Evolutionary conservation across 2,888 invertebrate genomes (phyloP), one percentile per base, ranked within the genome.

Genomic region (Cerceris rybyensis): DNA sequence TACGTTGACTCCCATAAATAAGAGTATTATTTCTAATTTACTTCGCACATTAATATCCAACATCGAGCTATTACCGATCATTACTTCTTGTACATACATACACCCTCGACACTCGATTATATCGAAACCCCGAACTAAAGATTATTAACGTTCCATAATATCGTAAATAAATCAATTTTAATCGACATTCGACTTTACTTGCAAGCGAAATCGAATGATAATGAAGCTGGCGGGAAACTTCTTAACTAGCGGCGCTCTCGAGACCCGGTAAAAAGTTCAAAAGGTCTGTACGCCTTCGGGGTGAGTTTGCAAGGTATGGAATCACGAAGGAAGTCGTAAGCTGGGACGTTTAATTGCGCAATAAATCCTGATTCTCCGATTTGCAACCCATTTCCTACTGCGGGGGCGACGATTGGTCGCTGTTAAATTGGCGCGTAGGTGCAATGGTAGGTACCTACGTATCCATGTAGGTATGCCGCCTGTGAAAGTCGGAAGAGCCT

Each of bases 321-420:
- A 78, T 79, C 75, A 70, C 80, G 86, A 86, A 86, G 88, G 89
- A 89, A 90, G 89, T 89, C 85, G 86, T 89, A 88, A 88, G 84
- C 80, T 83, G 78, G 86, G 89, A 89, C 87, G 85, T 89, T 90
- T 90, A 91, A 92, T 92, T 92, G 91, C 89, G 88, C 89, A 90
- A 92, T 92, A 92, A 92, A 92, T 92, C 91, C 87, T 88, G 89
- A 90, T 90, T 91, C 90, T 89, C 87, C 92, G 91, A 91, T 92
- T 91, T 90, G 89, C 91, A 91, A 90, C 89, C 91, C 90, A 91
- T 92, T 92, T 92, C 91, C 92, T 91, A 89, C 86, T 91, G 92
- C 91, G 92, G 90, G 90, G 92, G 92, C 90, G 91, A 88, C 85
- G 87, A 88, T 88, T 87, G 88, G 88, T 87, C 85, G 87, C 88